These are phyloP conservation scores for Martes martes DNA, from an alignment of 2,113 vertebrate species.

Conservation along the genomic window DNA sequence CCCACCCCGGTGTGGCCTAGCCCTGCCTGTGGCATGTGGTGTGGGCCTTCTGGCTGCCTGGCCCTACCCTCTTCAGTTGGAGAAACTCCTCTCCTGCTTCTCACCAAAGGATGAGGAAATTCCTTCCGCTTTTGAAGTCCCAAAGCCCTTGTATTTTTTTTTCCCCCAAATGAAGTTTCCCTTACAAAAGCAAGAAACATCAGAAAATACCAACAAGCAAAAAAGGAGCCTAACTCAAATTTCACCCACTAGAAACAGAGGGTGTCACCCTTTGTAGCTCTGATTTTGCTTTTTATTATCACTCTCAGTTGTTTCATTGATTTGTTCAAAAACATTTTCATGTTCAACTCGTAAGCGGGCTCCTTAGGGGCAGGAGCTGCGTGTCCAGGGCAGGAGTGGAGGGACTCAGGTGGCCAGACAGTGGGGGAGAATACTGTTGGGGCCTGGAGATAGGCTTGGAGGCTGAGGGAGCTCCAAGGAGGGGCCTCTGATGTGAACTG, in stretches of 20 bases:
- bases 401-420: background rate
- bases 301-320: background rate
- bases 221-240: background rate
- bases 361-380: background rate
- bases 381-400: background rate
- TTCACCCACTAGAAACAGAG: background rate
- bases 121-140: background rate
- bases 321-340: background rate
- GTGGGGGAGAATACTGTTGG: background rate
- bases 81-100: background rate
- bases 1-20: background rate
- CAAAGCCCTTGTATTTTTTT: background rate
- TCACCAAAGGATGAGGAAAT: background rate
- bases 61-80: background rate
- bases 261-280: background rate
- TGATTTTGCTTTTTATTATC: background rate
- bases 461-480: background rate
- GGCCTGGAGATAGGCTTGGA: background rate
- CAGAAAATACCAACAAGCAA: background rate
- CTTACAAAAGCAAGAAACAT: constrained; percentile 7
- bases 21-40: background rate
- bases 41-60: background rate
- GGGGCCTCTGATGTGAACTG: background rate
- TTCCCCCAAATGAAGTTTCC: background rate
- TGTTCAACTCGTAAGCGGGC: background rate